Evolutionary conservation across 2,113 vertebrate genomes (phyloP).

Genomic region (Theristicus caerulescens): DNA sequence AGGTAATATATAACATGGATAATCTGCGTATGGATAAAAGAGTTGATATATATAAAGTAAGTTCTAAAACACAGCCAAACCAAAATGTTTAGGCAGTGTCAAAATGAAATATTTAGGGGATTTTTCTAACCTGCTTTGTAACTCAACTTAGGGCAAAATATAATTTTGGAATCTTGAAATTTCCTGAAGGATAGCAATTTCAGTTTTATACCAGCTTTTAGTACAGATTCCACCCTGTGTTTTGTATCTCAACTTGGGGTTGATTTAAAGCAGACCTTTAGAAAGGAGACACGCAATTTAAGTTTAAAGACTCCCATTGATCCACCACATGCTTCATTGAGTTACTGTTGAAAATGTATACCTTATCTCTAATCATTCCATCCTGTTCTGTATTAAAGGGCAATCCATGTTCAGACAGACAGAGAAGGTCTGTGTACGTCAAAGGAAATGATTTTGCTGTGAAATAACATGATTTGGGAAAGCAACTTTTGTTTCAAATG

Average conservation of each 20-base stretch:
- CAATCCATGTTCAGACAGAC: background rate
- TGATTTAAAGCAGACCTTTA: conserved; percentile 27
- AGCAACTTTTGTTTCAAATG: background rate
- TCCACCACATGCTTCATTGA: conserved; percentile 12
- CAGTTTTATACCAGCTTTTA: background rate
- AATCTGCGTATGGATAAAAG: background rate
- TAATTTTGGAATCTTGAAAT: background rate
- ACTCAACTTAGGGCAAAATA: background rate
- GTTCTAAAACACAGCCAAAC: background rate
- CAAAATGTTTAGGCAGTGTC: background rate
- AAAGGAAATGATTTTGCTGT: conserved; percentile 29
- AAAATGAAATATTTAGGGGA: background rate
- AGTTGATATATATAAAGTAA: background rate
- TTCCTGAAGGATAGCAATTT: background rate
- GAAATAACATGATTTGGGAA: background rate
- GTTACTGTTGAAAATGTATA: background rate
- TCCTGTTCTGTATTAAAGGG: background rate
- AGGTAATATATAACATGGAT: background rate
- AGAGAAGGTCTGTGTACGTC: background rate
- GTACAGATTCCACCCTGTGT: background rate
- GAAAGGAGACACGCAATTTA: background rate
- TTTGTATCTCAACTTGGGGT: background rate
- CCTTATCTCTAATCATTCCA: conserved; percentile 6
- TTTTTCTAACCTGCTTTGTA: background rate
- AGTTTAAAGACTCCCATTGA: conserved; percentile 36